Percentiles rank a stretch among this genome's conserved stretches.
phyloP scores from a whole-genome alignment of 2,888 invertebrate species.

The Latrodectus hesperus region DNA sequence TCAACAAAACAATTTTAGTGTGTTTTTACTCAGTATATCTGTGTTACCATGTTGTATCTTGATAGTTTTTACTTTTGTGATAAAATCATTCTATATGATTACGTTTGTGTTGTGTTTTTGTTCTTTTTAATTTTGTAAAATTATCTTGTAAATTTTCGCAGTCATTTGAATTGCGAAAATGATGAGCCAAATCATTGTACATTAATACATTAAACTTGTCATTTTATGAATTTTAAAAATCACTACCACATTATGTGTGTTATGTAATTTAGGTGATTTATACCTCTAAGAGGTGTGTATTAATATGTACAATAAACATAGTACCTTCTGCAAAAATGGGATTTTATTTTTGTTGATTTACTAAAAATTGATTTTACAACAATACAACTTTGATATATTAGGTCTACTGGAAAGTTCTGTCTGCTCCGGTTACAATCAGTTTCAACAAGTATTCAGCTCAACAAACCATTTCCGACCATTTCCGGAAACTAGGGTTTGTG shows the following conservation, averaged over 20 bases:
- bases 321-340: background rate
- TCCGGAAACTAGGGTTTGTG: too few species aligned
- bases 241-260: slow-evolving; percentile 35
- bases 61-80: background rate
- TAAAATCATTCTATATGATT: background rate
- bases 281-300: slow-evolving; percentile 49
- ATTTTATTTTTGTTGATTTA: background rate
- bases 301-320: slow-evolving; percentile 53
- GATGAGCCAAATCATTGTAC: slow-evolving; percentile 68
- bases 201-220: slow-evolving; percentile 58
- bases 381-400: background rate
- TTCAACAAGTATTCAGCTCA: too few species aligned
- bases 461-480: too few species aligned
- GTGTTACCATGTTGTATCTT: background rate
- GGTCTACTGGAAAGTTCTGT: too few species aligned
- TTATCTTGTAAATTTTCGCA: slow-evolving; percentile 1
- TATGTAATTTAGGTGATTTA: slow-evolving; percentile 42
- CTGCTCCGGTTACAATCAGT: too few species aligned
- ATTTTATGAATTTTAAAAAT: slow-evolving; percentile 60
- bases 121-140: background rate
- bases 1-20: background rate
- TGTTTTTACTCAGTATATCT: too few species aligned
- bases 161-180: slow-evolving; percentile 26
- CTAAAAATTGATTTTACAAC: background rate
- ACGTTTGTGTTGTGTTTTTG: background rate